Evolutionary conservation across 2,797 vertebrate species (phyloP).

Genomic region (Pipistrellus nathusii): DNA sequence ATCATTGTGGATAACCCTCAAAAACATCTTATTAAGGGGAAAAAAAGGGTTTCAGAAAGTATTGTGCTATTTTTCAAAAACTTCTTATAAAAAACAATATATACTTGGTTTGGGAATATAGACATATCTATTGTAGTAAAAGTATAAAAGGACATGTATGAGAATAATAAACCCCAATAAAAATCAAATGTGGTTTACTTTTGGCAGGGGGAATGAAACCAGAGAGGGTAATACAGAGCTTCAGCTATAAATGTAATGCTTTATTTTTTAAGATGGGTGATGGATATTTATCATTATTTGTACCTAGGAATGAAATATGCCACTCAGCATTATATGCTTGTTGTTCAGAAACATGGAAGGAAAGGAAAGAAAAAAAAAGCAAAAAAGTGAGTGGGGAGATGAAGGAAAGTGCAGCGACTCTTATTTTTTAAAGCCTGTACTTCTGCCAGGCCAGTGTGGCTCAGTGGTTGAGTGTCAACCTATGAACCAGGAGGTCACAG

Average conservation of each 20-base stretch:
- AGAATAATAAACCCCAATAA: not conserved
- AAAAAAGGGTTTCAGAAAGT: slow-evolving; percentile 1
- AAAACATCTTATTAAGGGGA: not conserved
- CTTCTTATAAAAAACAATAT: not conserved
- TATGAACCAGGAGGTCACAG: too few species aligned
- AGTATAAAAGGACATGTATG: not conserved
- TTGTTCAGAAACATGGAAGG: not conserved
- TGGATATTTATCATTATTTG: not conserved
- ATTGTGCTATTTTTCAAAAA: slow-evolving; percentile 13
- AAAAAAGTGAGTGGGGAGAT: not conserved
- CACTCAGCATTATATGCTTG: not conserved
- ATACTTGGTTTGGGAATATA: not conserved
- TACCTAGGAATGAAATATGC: not conserved
- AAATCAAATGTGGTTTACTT: not conserved
- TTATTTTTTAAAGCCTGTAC: slow-evolving; percentile 9
- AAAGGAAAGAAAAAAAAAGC: not conserved
- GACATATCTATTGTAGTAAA: slow-evolving; percentile 10
- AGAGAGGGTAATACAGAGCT: not conserved
- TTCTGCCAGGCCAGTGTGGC: too few species aligned
- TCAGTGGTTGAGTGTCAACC: too few species aligned
- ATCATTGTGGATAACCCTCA: not conserved
- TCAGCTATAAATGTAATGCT: not conserved
- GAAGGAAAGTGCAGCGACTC: not conserved
- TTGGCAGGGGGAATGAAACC: not conserved
- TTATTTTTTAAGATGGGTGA: slow-evolving; percentile 23